Conservation (phyloP, 1,140 invertebrate genomes). For the Heliconius hermathena region DNA sequence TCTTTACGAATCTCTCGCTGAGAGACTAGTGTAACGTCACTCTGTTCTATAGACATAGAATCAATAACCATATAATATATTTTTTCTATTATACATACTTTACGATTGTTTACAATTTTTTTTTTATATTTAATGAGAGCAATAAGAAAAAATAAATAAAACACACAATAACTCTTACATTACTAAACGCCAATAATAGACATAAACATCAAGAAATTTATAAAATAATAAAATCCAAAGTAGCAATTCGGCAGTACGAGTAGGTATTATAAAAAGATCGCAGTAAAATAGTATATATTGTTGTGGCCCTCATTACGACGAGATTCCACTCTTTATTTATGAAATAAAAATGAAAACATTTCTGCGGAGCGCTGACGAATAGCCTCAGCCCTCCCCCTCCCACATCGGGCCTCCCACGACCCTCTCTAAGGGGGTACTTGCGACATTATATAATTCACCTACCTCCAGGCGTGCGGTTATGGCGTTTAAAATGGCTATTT, state of each 20-base stretch:
- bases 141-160: too few species aligned
- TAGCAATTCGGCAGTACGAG: constrained; percentile 8
- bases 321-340: constrained; percentile 77
- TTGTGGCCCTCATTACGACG: constrained; percentile 60
- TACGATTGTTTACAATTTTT: too few species aligned
- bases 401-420: constrained; percentile 1
- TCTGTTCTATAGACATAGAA: too few species aligned
- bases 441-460: constrained; percentile 56
- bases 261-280: constrained; percentile 28
- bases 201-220: neutral
- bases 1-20: neutral
- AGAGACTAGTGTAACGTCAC: too few species aligned
- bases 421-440: constrained; percentile 34
- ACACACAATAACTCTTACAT: neutral
- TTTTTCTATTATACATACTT: too few species aligned
- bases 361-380: constrained; percentile 74
- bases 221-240: constrained; percentile 10
- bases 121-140: too few species aligned
- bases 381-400: constrained; percentile 44
- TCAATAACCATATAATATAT: too few species aligned
- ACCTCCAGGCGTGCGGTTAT: constrained; percentile 47
- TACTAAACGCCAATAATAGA: neutral
- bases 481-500: constrained; percentile 29
- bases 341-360: constrained; percentile 81
- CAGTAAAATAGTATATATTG: constrained; percentile 41